These are phyloP conservation scores for Platichthys stellatus DNA, from an alignment of 2,113 vertebrate genomes.

Conservation along the genomic window DNA sequence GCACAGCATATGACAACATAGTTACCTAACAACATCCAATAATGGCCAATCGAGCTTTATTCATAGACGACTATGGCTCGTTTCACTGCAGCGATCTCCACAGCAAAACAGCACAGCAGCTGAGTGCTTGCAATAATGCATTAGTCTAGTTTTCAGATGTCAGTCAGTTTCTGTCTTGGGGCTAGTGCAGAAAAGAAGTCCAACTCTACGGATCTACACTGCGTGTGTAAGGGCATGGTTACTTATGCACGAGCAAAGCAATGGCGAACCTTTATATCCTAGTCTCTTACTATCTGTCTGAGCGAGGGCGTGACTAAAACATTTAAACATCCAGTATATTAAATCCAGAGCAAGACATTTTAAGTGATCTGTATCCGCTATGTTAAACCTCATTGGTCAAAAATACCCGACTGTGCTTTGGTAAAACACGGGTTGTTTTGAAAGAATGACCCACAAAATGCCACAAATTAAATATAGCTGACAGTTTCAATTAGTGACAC, in stretches of 20 bases:
- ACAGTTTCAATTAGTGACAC: neutral
- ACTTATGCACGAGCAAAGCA: neutral
- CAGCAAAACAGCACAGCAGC: constrained; percentile 29
- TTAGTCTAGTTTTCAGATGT: constrained; percentile 50
- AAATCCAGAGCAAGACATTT: too few species aligned
- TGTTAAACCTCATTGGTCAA: neutral
- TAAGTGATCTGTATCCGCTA: too few species aligned
- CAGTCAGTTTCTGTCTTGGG: constrained; percentile 40
- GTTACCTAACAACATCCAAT: constrained; percentile 57
- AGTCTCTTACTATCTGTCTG: neutral
- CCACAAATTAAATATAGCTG: neutral
- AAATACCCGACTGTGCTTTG: neutral
- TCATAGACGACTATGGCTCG: constrained; percentile 43
- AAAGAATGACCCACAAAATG: constrained; percentile 13
- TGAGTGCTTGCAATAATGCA: constrained; percentile 43
- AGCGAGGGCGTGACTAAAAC: neutral
- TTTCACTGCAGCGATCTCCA: constrained; percentile 37
- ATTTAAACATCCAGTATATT: neutral
- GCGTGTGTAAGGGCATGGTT: neutral
- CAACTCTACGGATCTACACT: neutral
- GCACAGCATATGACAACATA: constrained; percentile 45
- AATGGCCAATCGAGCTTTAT: constrained; percentile 49
- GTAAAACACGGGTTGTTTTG: neutral
- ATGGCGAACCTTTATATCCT: neutral
- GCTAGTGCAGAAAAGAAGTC: constrained; percentile 16